phyloP scores from a whole-genome alignment of 2,797 vertebrate genomes.

The Hafferia zeledoni region DNA sequence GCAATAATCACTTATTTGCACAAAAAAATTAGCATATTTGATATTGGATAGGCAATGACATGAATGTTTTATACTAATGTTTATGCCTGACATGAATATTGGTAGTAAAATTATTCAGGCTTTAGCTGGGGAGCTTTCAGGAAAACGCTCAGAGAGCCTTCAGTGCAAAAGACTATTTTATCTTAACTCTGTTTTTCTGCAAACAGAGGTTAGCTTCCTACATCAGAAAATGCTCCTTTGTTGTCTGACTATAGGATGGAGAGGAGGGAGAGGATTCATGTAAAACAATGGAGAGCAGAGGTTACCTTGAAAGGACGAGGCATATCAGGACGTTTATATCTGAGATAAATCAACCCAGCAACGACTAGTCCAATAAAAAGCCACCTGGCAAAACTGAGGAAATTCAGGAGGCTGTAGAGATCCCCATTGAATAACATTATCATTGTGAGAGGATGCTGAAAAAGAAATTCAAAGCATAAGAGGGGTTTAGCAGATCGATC shows the following conservation, averaged over 20 bases:
- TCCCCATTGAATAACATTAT: constrained; percentile 92
- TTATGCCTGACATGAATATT: background rate
- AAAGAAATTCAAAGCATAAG: constrained; percentile 44
- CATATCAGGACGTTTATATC: constrained; percentile 91
- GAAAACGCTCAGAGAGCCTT: background rate
- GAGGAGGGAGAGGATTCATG: constrained; percentile 48
- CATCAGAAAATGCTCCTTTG: background rate
- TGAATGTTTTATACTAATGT: background rate
- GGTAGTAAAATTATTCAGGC: background rate
- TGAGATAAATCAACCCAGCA: constrained; percentile 91
- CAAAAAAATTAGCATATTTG: background rate
- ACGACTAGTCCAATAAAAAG: constrained; percentile 95
- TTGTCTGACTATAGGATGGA: background rate
- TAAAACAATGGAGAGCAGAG: constrained; percentile 51
- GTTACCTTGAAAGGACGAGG: constrained; percentile 95
- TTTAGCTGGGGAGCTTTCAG: background rate
- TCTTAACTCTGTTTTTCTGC: background rate
- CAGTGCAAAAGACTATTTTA: background rate
- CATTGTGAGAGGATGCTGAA: constrained; percentile 90
- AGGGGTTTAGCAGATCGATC: background rate
- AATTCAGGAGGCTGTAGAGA: constrained; percentile 94
- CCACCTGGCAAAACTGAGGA: constrained; percentile 97
- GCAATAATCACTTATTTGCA: background rate
- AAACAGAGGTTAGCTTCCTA: background rate
- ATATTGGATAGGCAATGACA: background rate